Percentiles rank a stretch among this genome's conserved stretches.
Conservation (phyloP, 2,888 invertebrate genomes). For the Cremastinae sp. region DNA sequence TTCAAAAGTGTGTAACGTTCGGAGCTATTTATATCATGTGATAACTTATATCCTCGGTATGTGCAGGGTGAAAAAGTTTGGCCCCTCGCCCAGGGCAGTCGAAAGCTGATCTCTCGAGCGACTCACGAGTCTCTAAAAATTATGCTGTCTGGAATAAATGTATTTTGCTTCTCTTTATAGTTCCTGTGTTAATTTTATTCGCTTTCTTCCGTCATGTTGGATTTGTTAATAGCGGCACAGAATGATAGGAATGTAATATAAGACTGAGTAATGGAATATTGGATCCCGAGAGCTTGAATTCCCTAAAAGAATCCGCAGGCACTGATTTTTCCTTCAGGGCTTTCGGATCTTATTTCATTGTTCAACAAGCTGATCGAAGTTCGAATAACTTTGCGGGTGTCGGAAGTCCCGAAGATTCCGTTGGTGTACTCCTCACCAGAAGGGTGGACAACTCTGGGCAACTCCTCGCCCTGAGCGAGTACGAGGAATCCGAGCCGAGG, state of each 20-base stretch:
- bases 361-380: conserved; percentile 17
- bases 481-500: conserved; percentile 45
- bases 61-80: background rate
- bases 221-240: background rate
- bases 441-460: conserved; percentile 23
- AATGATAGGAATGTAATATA: conserved; percentile 9
- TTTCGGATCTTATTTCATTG: conserved; percentile 6
- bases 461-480: conserved; percentile 18
- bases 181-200: conserved; percentile 2
- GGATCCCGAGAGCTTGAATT: background rate
- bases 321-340: conserved; percentile 1
- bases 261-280: background rate
- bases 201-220: background rate
- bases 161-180: too few relatives aligned
- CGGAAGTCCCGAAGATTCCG: conserved; percentile 45
- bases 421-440: conserved; percentile 20
- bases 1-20: too few relatives aligned
- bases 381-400: conserved; percentile 25
- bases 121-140: too few relatives aligned
- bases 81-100: too few relatives aligned
- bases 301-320: background rate
- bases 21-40: too few relatives aligned
- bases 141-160: too few relatives aligned
- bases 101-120: too few relatives aligned
- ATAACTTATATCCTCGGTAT: too few relatives aligned